Percentiles rank a stretch among this genome's conserved stretches.
phyloP scores from a whole-genome alignment of 2,113 vertebrate species.

The Anthoscopus minutus region DNA sequence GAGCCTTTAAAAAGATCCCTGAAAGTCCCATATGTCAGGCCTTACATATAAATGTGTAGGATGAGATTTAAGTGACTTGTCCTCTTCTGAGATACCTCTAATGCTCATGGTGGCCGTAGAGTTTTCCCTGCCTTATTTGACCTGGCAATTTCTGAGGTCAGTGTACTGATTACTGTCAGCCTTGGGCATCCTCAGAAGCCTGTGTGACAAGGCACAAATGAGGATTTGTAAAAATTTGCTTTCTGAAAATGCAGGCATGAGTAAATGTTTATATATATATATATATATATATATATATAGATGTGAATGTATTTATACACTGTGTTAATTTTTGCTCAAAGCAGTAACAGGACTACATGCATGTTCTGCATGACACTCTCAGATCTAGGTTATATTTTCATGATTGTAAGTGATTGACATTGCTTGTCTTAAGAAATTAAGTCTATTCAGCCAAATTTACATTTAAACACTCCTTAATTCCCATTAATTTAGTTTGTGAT shows the following conservation, averaged over 20 bases:
- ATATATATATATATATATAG: too few species aligned
- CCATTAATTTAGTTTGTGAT: neutral
- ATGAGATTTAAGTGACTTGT: neutral
- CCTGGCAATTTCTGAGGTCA: neutral
- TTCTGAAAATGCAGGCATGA: neutral
- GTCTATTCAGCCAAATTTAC: neutral
- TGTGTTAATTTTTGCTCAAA: neutral
- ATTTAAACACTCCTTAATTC: neutral
- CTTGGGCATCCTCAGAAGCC: neutral
- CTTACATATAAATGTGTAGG: neutral
- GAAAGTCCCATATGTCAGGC: neutral
- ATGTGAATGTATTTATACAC: neutral
- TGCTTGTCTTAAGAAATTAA: neutral
- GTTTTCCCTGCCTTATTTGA: neutral
- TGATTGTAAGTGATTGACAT: neutral
- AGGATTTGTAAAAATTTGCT: neutral
- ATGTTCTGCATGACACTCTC: neutral
- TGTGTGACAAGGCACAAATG: neutral
- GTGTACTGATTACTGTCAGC: neutral
- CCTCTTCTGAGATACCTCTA: neutral
- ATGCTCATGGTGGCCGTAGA: rapidly evolving
- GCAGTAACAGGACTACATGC: neutral
- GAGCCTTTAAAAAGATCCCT: neutral
- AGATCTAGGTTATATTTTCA: neutral
- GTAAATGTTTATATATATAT: neutral